phyloP scores from a whole-genome alignment of 1,140 invertebrate species.

The Lucilia sericata region DNA sequence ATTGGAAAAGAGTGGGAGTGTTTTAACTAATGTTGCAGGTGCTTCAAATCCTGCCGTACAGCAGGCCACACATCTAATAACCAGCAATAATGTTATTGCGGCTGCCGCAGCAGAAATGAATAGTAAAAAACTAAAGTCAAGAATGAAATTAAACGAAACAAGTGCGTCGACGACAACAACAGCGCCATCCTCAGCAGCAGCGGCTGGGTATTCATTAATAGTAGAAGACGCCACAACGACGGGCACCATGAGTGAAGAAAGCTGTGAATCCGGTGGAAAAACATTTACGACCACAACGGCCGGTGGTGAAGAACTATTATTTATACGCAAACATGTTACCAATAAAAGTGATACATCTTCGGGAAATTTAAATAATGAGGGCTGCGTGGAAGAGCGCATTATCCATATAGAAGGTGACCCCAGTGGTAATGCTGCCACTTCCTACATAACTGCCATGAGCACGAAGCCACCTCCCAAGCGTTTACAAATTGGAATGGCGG shows the following conservation, averaged over 20 bases:
- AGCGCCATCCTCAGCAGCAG: neutral
- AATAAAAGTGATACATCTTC: neutral
- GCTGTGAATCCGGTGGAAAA: constrained; percentile 12
- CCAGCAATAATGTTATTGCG: neutral
- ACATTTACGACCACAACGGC: neutral
- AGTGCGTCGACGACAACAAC: constrained; percentile 12
- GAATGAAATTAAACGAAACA: neutral
- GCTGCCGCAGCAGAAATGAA: neutral
- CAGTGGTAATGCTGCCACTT: neutral
- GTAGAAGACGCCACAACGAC: constrained; percentile 18
- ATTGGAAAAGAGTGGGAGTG: constrained; percentile 43
- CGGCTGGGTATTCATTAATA: neutral
- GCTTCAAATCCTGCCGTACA: neutral
- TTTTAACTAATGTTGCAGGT: neutral
- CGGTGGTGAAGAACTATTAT: neutral
- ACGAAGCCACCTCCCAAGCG: constrained; percentile 11
- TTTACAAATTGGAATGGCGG: constrained; percentile 21
- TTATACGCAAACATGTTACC: constrained; percentile 18
- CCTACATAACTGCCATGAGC: constrained; percentile 22
- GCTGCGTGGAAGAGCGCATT: neutral
- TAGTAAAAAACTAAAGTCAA: constrained; percentile 8
- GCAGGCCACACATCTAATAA: neutral
- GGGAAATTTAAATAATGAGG: neutral
- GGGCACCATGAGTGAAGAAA: neutral
- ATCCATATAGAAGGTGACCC: constrained; percentile 30